Evolutionary conservation across 1,140 invertebrate genomes (phyloP).

Genomic region (Berghia stephanieae): DNA sequence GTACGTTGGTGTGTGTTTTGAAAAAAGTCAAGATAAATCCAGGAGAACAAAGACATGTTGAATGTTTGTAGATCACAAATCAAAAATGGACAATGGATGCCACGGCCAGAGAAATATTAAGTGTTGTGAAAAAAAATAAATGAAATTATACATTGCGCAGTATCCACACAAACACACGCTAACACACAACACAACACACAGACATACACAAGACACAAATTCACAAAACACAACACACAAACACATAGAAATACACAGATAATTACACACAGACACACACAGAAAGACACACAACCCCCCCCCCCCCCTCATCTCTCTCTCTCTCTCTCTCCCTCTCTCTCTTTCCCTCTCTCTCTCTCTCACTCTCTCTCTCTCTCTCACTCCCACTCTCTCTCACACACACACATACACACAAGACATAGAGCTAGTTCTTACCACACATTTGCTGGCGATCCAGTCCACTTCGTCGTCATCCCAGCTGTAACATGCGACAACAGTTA

Average conservation of each 20-base stretch:
- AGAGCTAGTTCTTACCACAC: neutral
- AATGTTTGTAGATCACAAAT: neutral
- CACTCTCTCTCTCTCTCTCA: neutral
- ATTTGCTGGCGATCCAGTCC: slow-evolving; percentile 19
- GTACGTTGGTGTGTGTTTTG: neutral
- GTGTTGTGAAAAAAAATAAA: neutral
- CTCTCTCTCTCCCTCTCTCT: neutral
- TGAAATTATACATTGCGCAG: neutral
- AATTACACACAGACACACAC: neutral
- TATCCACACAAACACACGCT: neutral
- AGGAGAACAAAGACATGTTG: neutral
- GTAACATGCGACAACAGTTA: slow-evolving; percentile 16
- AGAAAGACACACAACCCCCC: neutral
- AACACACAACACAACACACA: neutral
- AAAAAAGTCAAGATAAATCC: neutral
- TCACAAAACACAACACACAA: neutral
- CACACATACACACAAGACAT: neutral
- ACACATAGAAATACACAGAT: neutral
- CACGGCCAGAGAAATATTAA: neutral
- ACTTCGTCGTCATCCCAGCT: slow-evolving; percentile 9
- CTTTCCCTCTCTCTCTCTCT: neutral
- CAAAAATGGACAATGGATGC: too few relatives aligned
- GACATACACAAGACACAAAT: neutral
- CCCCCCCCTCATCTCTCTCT: neutral
- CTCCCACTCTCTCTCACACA: neutral